Evolutionary conservation across 1,140 invertebrate species (phyloP), one percentile per base, ranked within the genome.

Genomic region (Danaus melanippus): DNA sequence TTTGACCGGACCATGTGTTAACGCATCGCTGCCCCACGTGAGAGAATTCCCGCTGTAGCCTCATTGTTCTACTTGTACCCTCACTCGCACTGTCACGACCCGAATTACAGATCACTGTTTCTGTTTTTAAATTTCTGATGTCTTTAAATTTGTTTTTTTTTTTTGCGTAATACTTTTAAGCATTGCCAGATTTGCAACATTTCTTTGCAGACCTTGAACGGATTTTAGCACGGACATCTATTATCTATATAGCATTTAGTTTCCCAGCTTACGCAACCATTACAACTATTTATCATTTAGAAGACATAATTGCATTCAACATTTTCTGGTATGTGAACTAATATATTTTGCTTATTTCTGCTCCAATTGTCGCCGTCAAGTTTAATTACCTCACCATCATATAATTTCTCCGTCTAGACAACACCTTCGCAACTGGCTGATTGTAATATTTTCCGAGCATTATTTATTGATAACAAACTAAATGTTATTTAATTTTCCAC

Each of bases 21-120:
- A 78, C 73, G 82, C 77, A 70, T 77, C 73, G 76, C 53, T 68
- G 72, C 73, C 51, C 65, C 39, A 64, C 78, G 82, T 85, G 82
- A 70, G 82, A 85, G 81, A 64, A 76, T 69, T 74, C 68, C 70
- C 62, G 63, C 55, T 65, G 42, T 64, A 46, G 68, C 67, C 61
- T 67, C 65, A 79, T 81, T 84, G 79, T 84, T 77, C 67, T 62
- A 69, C 66, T 71, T 67, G 56, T 71, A 71, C 69, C 68, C 76
- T 75, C 66, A 67, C 74, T 68, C 76, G 55, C 73, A 64, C 64
- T 60, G 62, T 71, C 64, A 54, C 62, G 62, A 66, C 61, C 62
- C 56, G 64, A 64, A 70, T 63, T 61, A 61, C 58, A 56, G 50
- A 61, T 57, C 56, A 61, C 54, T 53, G 45, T 54, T 46, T 54